Percentiles rank a stretch among this genome's conserved stretches.
These are phyloP conservation scores for Macaria notata DNA, from an alignment of 2,888 invertebrate genomes.

Conservation along the genomic window DNA sequence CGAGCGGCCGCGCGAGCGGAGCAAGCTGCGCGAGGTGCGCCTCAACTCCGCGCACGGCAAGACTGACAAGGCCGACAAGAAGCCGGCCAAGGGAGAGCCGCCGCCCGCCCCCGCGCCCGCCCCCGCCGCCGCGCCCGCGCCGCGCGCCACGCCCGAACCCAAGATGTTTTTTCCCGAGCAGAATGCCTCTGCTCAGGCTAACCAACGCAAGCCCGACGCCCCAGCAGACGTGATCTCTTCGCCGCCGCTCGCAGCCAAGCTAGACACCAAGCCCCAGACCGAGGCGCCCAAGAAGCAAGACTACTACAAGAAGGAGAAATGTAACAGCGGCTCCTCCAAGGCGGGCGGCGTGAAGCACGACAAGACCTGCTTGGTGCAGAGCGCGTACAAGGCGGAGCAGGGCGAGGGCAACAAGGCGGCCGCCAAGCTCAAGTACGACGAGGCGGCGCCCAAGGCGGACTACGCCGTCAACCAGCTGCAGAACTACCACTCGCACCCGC, in stretches of 20 bases:
- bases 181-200: slow-evolving; percentile 48
- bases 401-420: slow-evolving; percentile 80
- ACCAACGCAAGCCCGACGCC: slow-evolving; percentile 66
- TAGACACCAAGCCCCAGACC: slow-evolving; percentile 59
- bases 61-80: slow-evolving; percentile 71
- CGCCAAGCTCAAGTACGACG: slow-evolving; percentile 78
- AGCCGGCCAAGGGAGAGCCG: slow-evolving; percentile 51
- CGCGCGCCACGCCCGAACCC: slow-evolving; percentile 69
- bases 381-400: slow-evolving; percentile 67
- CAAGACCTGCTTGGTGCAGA: slow-evolving; percentile 64
- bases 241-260: slow-evolving; percentile 61
- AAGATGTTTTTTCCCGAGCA: slow-evolving; percentile 77
- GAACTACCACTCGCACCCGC: slow-evolving; percentile 84
- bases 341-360: slow-evolving; percentile 70
- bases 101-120: slow-evolving; percentile 51
- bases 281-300: slow-evolving; percentile 77
- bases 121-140: slow-evolving; percentile 41
- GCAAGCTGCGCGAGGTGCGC: slow-evolving; percentile 72
- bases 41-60: slow-evolving; percentile 78
- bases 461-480: slow-evolving; percentile 85
- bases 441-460: slow-evolving; percentile 83
- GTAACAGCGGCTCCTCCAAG: slow-evolving; percentile 62
- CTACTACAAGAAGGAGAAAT: slow-evolving; percentile 78
- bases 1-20: slow-evolving; percentile 71
- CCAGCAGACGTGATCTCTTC: slow-evolving; percentile 75